A percentile compares a stretch with the other conserved stretches of the same genome.
phyloP scores from a whole-genome alignment of 1,140 invertebrate species.

The Metaphire vulgaris region DNA sequence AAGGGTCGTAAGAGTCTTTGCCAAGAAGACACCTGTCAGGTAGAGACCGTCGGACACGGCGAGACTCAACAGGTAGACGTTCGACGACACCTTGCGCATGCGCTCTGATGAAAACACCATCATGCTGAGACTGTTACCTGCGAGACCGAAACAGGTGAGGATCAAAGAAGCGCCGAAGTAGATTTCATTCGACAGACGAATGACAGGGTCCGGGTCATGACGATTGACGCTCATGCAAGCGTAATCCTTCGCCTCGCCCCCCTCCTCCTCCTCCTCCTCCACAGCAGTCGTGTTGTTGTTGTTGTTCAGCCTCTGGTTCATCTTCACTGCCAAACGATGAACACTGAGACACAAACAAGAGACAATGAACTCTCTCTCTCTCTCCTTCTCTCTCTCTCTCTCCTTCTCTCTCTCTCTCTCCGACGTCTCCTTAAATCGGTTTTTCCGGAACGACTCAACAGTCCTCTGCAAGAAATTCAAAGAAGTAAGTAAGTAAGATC shows the following conservation, averaged over 20 bases:
- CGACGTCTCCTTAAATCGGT: too few relatives aligned
- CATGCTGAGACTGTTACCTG: slow-evolving; percentile 17
- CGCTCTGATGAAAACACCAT: slow-evolving; percentile 4
- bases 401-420: not conserved
- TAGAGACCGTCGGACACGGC: slow-evolving; percentile 28
- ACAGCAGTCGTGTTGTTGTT: too few relatives aligned
- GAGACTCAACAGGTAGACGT: slow-evolving; percentile 28
- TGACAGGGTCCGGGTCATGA: not conserved
- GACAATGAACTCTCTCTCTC: too few relatives aligned
- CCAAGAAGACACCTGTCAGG: slow-evolving; percentile 21
- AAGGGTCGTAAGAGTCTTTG: slow-evolving; percentile 20
- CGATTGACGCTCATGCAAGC: not conserved
- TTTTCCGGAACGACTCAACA: too few relatives aligned
- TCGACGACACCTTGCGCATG: slow-evolving; percentile 26
- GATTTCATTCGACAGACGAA: slow-evolving; percentile 8
- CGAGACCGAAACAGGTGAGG: slow-evolving; percentile 5
- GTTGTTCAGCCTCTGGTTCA: too few relatives aligned
- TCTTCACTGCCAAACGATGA: too few relatives aligned
- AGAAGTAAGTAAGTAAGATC: too few relatives aligned
- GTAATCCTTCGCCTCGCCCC: not conserved
- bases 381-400: not conserved
- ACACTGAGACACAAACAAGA: too few relatives aligned
- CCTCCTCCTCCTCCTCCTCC: not conserved
- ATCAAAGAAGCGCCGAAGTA: slow-evolving; percentile 11
- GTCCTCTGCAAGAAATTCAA: too few relatives aligned